A percentile compares a stretch with the other conserved stretches of the same genome.
These are phyloP conservation scores for Vulpes lagopus DNA, from an alignment of 2,113 vertebrate species.

Conservation along the genomic window DNA sequence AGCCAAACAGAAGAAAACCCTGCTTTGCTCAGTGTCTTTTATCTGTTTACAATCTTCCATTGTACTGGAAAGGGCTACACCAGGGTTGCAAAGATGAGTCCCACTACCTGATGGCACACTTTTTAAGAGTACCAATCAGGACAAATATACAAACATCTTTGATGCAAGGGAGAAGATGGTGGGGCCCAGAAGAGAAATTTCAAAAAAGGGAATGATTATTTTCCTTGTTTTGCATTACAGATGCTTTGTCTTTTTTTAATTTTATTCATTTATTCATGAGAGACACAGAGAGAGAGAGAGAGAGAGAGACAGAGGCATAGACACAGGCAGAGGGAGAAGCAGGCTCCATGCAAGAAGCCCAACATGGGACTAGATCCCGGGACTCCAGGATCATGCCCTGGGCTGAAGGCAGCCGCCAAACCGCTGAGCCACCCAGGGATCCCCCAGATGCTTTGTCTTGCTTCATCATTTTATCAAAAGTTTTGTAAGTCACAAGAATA, in stretches of 20 bases:
- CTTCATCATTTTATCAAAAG: constrained; percentile 33
- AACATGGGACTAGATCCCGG: too few species aligned
- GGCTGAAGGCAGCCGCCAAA: too few species aligned
- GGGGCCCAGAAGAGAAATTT: constrained; percentile 1
- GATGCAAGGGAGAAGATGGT: neutral
- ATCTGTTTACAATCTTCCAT: neutral
- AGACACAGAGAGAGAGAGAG: too few species aligned
- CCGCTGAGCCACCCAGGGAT: too few species aligned
- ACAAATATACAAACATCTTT: neutral
- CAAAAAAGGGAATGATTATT: constrained; percentile 18
- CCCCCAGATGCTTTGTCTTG: neutral
- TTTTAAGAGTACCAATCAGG: constrained; percentile 7
- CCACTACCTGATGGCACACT: neutral
- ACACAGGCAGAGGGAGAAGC: too few species aligned
- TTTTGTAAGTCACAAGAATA: neutral
- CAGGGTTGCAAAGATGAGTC: neutral
- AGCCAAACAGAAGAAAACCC: constrained; percentile 54
- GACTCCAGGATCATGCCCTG: too few species aligned
- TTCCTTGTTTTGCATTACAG: neutral
- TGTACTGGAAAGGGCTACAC: neutral
- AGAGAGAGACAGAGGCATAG: too few species aligned
- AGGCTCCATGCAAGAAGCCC: too few species aligned
- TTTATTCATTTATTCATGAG: too few species aligned
- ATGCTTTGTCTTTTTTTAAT: neutral
- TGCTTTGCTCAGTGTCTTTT: constrained; percentile 8